A percentile compares a stretch with the other conserved stretches of the same genome.
Evolutionary conservation across 2,888 invertebrate species (phyloP).

Genomic region (Drosophila mercatorum): DNA sequence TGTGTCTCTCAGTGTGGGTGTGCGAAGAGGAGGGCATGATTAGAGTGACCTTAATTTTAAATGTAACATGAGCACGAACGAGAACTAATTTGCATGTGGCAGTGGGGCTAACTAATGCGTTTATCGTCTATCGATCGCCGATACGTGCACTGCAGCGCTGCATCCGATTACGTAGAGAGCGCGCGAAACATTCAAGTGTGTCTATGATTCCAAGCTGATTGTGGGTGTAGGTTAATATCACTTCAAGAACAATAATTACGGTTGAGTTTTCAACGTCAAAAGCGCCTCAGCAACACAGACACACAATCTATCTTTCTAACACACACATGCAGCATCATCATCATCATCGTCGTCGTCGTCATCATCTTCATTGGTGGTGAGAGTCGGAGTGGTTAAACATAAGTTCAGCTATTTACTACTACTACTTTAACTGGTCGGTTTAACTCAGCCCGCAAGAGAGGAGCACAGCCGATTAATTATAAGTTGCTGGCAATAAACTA

Average conservation of each 20-base stretch:
- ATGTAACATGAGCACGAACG: slow-evolving; percentile 55
- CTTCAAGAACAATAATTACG: slow-evolving; percentile 21
- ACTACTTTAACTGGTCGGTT: slow-evolving; percentile 7
- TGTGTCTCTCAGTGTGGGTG: background rate
- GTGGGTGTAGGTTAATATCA: slow-evolving; percentile 21
- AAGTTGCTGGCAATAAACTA: slow-evolving; percentile 42
- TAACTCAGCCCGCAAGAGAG: background rate
- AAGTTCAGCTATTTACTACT: slow-evolving; percentile 32
- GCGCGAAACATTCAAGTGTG: slow-evolving; percentile 42
- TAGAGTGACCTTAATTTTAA: slow-evolving; percentile 62
- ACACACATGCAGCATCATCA: slow-evolving; percentile 13
- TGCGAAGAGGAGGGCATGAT: slow-evolving; percentile 23
- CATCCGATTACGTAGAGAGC: slow-evolving; percentile 25
- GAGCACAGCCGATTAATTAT: slow-evolving; percentile 15
- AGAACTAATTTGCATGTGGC: slow-evolving; percentile 56
- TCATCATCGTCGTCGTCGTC: slow-evolving; percentile 27
- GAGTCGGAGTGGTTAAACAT: slow-evolving; percentile 30
- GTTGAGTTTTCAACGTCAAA: slow-evolving; percentile 22
- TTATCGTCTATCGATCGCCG: slow-evolving; percentile 50
- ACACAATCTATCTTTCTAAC: background rate
- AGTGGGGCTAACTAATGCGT: slow-evolving; percentile 21
- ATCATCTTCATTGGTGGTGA: slow-evolving; percentile 30
- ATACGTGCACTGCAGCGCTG: slow-evolving; percentile 37
- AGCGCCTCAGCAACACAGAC: background rate
- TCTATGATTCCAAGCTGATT: slow-evolving; percentile 39